Percentiles rank a stretch among this genome's conserved stretches.
These are phyloP conservation scores for Pocota personata DNA, from an alignment of 2,888 invertebrate genomes.

Conservation along the genomic window DNA sequence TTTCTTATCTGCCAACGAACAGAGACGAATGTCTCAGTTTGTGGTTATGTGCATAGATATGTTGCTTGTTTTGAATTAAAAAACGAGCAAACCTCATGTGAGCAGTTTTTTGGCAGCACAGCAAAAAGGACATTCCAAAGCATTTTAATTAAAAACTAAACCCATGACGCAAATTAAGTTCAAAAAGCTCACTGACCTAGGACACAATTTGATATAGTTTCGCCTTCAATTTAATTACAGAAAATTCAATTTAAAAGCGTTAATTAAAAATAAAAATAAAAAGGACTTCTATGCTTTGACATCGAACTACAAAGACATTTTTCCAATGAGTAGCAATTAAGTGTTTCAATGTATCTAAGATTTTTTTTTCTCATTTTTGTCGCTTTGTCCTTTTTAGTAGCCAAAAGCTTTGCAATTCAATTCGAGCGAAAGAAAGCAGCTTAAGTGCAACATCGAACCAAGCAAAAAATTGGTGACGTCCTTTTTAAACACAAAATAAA, in stretches of 20 bases:
- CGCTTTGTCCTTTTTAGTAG: neutral
- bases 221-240: constrained; percentile 40
- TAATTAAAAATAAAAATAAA: constrained; percentile 33
- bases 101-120: neutral
- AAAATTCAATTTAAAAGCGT: constrained; percentile 43
- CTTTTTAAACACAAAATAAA: constrained; percentile 2
- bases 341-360: constrained; percentile 41
- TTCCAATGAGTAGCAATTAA: constrained; percentile 58
- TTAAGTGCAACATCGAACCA: neutral
- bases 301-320: constrained; percentile 57
- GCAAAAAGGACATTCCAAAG: neutral
- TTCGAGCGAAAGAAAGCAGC: constrained; percentile 18
- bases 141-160: neutral
- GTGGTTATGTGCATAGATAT: neutral
- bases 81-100: neutral
- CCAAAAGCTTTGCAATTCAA: constrained; percentile 23
- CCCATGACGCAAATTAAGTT: neutral
- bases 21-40: neutral
- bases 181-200: constrained; percentile 4
- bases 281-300: constrained; percentile 36
- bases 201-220: neutral
- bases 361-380: neutral
- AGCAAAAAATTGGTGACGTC: constrained; percentile 3
- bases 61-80: neutral
- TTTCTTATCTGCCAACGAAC: constrained; percentile 14